Base-by-base conservation (phyloP, 2,888 invertebrate species). In the Patella caerulea region DNA sequence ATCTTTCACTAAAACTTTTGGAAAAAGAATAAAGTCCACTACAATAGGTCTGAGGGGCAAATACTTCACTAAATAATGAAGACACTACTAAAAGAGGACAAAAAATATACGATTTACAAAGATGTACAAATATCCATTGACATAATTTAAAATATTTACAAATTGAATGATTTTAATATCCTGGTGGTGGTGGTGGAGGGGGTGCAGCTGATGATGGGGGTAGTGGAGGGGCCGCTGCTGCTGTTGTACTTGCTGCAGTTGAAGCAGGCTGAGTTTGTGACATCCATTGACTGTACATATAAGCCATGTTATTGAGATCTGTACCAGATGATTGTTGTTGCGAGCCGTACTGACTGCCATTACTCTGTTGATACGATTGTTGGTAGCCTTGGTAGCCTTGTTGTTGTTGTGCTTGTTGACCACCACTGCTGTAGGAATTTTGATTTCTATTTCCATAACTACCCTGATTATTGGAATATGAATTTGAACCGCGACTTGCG, bases 201-300 rank as follows among this genome's bases (percentile, higher is more conserved):
- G 78, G 72, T 19, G 75, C 74, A 53, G 73, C 52, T 52, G 78
- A 78, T 9, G 82, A 81, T 29, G 83, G 83, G 34, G 82, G 81
- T 3, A 78, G 81, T 54, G 80, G 79, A 15, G 77, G 76, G 4
- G 56, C 59, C 65, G 72, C 70, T 71, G 59, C 15, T 24, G 79
- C 71, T 45, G 45, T 45, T 34, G 55, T 59, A 73, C 69, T 59
- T 71, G 59, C 15, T 24, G 79, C 73, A 24, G 65, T 65, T 11
- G 65, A 19, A 65, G 65, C 65, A 9, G 19, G 65, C 3, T 19
- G 11, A 52, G 74, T 74, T 17, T 81, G 76, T 53, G 80, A 74
- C 85, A 84, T 84, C 85, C 85, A 86, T 65, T 83, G 80, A 71
- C 83, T 84, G 78, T 85, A 85, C 84, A 84, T 84, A 65, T 79